Base-by-base conservation (phyloP, 2,888 invertebrate species). In the Axea sp. region DNA sequence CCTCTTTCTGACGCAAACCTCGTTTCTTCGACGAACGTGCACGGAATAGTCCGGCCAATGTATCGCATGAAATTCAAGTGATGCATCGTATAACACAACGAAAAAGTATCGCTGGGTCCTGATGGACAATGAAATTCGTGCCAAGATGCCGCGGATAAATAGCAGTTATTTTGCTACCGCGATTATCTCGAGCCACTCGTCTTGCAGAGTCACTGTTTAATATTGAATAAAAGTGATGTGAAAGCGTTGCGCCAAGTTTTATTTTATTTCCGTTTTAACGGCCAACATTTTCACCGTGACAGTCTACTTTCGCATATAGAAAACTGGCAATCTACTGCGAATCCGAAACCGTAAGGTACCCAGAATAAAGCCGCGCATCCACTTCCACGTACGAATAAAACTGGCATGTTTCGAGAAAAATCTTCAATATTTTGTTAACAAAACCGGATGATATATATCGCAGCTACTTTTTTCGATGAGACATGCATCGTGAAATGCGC, bases 1-100 rank as follows among this genome's bases (percentile, higher is more conserved):
- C 60, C 43, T 72, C 19, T 57, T 51, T 60, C 69, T 24, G 65
- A 73, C 65, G 69, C 69, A 60, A 69, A 76, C 60, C 65, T 73
- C 62, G 73, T 76, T 76, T 65, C 73, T 60, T 59, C 4, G 33
- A 30, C 31, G 65, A 49, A 76, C 76, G 76, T 76, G 76, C 60
- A 30, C 60, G 35, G 76, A 76, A 76, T 75, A 60, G 65, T 6
- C 60, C 55, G 53, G 15, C 43, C 35, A 33, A 55, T 37, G 67
- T 65, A 76, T 76, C 62, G 69, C 39, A 55, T 51, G 30, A 69
- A 69, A 75, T 73, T 60, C 68, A 8, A 59, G 24, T 62, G 62
- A 73, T 49, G 60, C 67, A 73, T 67, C 12, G 43, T 41, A 17
- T 19, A 19, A 43, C 26, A 45, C 22, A 19, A 73, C 7, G 37